Conservation (phyloP, 2,113 vertebrate genomes). For the Poeciliopsis turrubarensis region DNA sequence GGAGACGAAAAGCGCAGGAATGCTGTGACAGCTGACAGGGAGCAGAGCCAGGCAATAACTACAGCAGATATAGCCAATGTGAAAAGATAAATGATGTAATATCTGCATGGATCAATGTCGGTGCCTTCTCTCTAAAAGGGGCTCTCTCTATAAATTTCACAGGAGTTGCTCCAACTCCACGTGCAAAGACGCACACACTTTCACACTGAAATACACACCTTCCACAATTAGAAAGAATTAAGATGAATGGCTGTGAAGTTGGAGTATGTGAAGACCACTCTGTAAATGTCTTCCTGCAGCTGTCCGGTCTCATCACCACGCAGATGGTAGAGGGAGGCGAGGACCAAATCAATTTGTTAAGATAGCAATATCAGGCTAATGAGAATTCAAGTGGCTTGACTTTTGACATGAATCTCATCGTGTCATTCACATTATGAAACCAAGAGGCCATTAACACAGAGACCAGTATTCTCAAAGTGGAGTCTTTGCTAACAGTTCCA, state of each 20-base stretch:
- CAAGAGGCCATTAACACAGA: constrained; percentile 54
- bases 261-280: constrained; percentile 44
- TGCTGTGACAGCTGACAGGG: constrained; percentile 54
- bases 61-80: constrained; percentile 61
- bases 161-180: background rate
- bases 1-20: constrained; percentile 36
- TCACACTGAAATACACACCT: constrained; percentile 28
- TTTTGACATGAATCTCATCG: constrained; percentile 70
- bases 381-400: constrained; percentile 73
- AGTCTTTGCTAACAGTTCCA: constrained; percentile 58
- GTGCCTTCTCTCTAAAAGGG: constrained; percentile 60
- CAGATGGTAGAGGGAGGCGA: constrained; percentile 60
- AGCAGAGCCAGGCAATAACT: constrained; percentile 66
- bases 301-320: constrained; percentile 61
- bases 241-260: constrained; percentile 60
- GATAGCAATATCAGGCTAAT: constrained; percentile 69
- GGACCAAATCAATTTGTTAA: constrained; percentile 66
- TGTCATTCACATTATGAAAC: constrained; percentile 63
- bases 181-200: background rate
- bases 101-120: constrained; percentile 76
- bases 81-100: constrained; percentile 72
- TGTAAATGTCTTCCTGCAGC: constrained; percentile 69
- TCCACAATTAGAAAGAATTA: constrained; percentile 63
- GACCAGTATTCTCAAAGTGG: constrained; percentile 23
- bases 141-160: constrained; percentile 57